A percentile compares a stretch with the other conserved stretches of the same genome.
These are phyloP conservation scores for Tanytarsus gracilentus DNA, from an alignment of 2,888 invertebrate genomes.

Conservation along the genomic window DNA sequence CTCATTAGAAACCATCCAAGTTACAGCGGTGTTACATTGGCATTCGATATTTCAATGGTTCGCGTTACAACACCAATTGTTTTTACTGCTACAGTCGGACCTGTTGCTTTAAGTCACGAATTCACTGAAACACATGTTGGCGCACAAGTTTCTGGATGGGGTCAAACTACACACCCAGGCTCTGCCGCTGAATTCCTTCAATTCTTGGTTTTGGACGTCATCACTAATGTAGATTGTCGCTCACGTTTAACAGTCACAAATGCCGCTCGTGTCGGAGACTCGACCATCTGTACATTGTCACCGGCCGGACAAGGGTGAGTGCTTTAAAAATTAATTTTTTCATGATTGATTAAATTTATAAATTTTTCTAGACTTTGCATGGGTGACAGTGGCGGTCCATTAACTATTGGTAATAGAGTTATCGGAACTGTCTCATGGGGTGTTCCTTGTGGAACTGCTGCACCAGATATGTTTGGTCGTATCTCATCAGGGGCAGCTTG, in stretches of 20 bases:
- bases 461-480: conserved; percentile 16
- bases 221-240: background rate
- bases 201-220: background rate
- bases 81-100: conserved; percentile 30
- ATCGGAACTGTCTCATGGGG: conserved; percentile 12
- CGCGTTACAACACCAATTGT: conserved; percentile 5
- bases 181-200: conserved; percentile 1
- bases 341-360: no score
- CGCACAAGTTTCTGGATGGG: conserved; percentile 26
- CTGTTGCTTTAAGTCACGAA: background rate
- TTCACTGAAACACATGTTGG: background rate
- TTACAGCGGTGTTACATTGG: conserved; percentile 14
- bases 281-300: background rate
- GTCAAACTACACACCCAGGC: conserved; percentile 29
- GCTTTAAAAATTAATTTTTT: no score
- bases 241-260: background rate
- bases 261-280: background rate
- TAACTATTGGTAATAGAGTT: background rate
- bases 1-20: conserved; percentile 23
- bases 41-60: conserved; percentile 19
- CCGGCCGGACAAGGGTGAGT: background rate
- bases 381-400: conserved; percentile 1
- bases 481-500: background rate
- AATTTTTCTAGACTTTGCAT: no score
- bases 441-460: conserved; percentile 6